Percentiles rank a stretch among this genome's conserved stretches.
Conservation (phyloP, 2,797 vertebrate species). For the Cirrhinus molitorella region DNA sequence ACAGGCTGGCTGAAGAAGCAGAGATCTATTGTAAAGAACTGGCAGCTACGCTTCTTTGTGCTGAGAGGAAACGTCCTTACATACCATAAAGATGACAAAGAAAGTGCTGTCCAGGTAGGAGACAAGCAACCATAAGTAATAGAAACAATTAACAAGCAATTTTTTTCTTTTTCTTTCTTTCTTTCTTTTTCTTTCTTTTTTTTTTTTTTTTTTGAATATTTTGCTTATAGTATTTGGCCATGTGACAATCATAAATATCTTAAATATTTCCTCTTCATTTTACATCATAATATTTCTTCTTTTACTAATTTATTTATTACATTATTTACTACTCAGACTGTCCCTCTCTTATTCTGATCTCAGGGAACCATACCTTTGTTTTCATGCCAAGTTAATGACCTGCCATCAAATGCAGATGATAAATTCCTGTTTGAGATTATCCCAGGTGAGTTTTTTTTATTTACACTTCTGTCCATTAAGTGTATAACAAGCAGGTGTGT, state of each 20-base stretch:
- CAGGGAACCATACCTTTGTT: slow-evolving; percentile 89
- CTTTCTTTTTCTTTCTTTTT: background rate
- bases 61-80: slow-evolving; percentile 86
- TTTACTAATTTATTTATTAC: background rate
- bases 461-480: background rate
- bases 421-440: slow-evolving; percentile 93
- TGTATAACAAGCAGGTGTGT: too few species aligned
- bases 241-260: background rate
- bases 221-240: background rate
- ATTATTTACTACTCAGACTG: background rate
- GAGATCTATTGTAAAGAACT: slow-evolving; percentile 93
- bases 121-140: background rate
- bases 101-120: slow-evolving; percentile 87
- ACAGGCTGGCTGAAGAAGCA: slow-evolving; percentile 96
- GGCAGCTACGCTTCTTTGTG: slow-evolving; percentile 93
- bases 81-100: slow-evolving; percentile 94
- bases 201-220: background rate
- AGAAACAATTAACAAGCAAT: too few species aligned
- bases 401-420: slow-evolving; percentile 85
- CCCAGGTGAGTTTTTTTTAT: slow-evolving; percentile 79
- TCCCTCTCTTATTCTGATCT: slow-evolving; percentile 39
- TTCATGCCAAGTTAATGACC: slow-evolving; percentile 87
- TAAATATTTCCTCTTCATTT: background rate
- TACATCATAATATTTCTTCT: background rate
- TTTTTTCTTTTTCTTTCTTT: too few species aligned